Conservation (phyloP, 1,140 invertebrate species). For the Scaptodrosophila lebanonensis region DNA sequence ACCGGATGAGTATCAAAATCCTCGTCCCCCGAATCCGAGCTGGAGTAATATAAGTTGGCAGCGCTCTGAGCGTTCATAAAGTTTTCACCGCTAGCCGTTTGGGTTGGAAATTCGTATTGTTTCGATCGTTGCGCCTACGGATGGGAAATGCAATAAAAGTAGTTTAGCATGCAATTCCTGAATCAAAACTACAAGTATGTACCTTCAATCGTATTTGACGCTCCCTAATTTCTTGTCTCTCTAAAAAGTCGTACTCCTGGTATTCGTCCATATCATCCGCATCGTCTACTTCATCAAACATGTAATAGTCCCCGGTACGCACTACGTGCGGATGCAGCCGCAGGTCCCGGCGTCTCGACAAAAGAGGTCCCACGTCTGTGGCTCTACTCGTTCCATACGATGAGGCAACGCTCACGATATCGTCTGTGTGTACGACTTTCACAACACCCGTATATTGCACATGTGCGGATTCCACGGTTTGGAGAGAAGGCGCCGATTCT, state of each 20-base stretch:
- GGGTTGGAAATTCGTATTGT: neutral
- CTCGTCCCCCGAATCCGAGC: constrained; percentile 37
- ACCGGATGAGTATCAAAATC: constrained; percentile 45
- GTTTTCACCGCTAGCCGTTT: neutral
- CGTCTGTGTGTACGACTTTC: neutral
- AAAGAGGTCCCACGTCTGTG: too few relatives aligned
- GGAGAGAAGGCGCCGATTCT: too few relatives aligned
- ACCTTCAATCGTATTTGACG: constrained; percentile 33
- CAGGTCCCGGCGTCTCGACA: constrained; percentile 36
- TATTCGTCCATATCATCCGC: constrained; percentile 37
- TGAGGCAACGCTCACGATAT: too few relatives aligned
- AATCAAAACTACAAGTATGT: neutral
- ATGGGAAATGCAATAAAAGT: too few relatives aligned
- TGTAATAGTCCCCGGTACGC: constrained; percentile 54
- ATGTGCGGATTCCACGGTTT: too few relatives aligned
- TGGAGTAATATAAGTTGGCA: too few relatives aligned
- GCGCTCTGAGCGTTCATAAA: too few relatives aligned
- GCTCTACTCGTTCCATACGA: too few relatives aligned
- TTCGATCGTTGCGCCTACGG: too few relatives aligned
- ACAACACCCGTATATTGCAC: too few relatives aligned
- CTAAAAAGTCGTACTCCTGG: constrained; percentile 55
- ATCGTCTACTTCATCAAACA: constrained; percentile 49
- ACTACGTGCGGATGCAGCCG: constrained; percentile 48
- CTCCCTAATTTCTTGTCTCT: constrained; percentile 36
- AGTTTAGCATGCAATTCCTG: neutral